Conservation (phyloP, 1,140 invertebrate genomes). For the Lycorma delicatula region DNA sequence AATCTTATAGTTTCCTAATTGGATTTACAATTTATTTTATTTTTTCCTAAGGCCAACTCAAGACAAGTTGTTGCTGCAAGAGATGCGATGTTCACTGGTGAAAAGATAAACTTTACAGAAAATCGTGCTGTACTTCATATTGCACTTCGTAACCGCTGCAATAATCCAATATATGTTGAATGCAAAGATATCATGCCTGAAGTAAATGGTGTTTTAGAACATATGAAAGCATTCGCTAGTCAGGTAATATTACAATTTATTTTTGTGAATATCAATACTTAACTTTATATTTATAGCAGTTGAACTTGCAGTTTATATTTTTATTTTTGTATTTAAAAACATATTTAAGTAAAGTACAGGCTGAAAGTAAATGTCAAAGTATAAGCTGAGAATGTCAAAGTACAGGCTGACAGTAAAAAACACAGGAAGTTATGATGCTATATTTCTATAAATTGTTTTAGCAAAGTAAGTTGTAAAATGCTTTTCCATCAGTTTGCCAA, state of each 20-base stretch:
- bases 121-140: conserved; percentile 90
- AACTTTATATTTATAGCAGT: background rate
- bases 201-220: conserved; percentile 82
- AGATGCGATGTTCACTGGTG: conserved; percentile 88
- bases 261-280: conserved; percentile 35
- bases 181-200: conserved; percentile 91
- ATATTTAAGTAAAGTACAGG: background rate
- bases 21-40: conserved; percentile 6
- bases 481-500: too few species aligned
- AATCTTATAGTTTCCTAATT: too few species aligned
- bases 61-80: conserved; percentile 77
- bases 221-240: conserved; percentile 91
- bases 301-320: background rate
- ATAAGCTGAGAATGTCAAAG: background rate
- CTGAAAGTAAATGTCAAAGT: background rate
- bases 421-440: too few species aligned
- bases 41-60: conserved; percentile 55
- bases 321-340: background rate
- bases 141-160: conserved; percentile 81
- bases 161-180: conserved; percentile 71
- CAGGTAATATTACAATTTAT: conserved; percentile 46
- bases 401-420: background rate
- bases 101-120: conserved; percentile 98
- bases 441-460: too few species aligned
- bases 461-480: too few species aligned